Base-by-base conservation (phyloP, 2,113 vertebrate genomes). In the Prunella himalayana region DNA sequence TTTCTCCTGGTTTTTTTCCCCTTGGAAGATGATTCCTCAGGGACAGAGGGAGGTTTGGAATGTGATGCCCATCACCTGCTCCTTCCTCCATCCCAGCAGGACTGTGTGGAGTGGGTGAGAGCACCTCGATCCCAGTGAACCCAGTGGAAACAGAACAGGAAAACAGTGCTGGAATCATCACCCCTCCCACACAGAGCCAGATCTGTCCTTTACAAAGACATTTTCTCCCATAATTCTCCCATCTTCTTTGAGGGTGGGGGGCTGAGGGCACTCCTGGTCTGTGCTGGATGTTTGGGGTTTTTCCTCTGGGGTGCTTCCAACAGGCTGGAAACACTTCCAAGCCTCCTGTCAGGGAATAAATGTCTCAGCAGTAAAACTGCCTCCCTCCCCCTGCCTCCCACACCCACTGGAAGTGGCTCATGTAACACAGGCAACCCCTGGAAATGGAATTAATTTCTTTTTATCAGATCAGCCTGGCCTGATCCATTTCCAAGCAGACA, bases 321-420 rank as follows among this genome's bases (percentile, higher is more conserved):
- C 24, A 27, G 1, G 0, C 15, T 63, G 47, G 47, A 83, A 93
- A 51, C 7, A 3, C n/a, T 90, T 71, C 61, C 25, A 66, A 65
- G 60, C 16, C 76, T 78, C 80, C 41, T 33, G 10, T 61, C 23
- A 45, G 73, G 51, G 69, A 84, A 79, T 41, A 50, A 76, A 71
- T 2, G 42, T 59, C 83, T 66, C 9, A 2, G 69, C 49, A 61
- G 57, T 30, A 65, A 35, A 94, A 24, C 14, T 31, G 11, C 60
- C 81, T 84, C 57, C 80, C 80, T 28, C 12, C 3, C 63, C 68
- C 92, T 81, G 75, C 78, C 73, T 91, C 92, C 94, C 82, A 47
- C 86, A 37, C 70, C 41, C 2, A 6, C 94, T 87, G 84, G 10
- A 68, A 82, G 72, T 30, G 73, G 49, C 66, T 95, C 13, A 0